Percentiles rank a stretch among this genome's conserved stretches.
Evolutionary conservation across 2,797 vertebrate species (phyloP).

Genomic region (Phoeniculus purpureus): DNA sequence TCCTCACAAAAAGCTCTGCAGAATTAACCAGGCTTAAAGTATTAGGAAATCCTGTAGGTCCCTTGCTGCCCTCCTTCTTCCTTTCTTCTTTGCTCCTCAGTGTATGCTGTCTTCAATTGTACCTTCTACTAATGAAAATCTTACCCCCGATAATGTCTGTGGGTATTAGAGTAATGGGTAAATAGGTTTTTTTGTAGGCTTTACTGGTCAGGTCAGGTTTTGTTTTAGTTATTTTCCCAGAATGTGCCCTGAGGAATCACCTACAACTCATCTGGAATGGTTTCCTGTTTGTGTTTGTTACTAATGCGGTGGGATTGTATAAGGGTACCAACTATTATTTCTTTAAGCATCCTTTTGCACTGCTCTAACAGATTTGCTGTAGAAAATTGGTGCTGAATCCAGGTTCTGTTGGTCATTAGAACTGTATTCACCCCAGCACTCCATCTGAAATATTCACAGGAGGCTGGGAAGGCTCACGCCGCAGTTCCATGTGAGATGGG

Average conservation of each 20-base stretch:
- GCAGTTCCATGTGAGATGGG: neutral
- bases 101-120: neutral
- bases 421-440: neutral
- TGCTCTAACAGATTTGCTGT: neutral
- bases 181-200: constrained; percentile 14
- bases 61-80: neutral
- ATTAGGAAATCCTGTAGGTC: neutral
- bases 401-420: neutral
- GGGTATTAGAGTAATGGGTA: neutral
- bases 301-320: neutral
- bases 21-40: neutral
- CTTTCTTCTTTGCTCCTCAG: neutral
- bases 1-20: neutral
- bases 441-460: neutral
- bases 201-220: constrained; percentile 29
- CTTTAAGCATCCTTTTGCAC: neutral
- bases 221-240: constrained; percentile 18
- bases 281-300: neutral
- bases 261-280: neutral
- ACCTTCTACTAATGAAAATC: neutral
- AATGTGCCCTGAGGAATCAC: neutral
- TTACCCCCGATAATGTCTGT: neutral
- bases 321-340: neutral
- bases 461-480: neutral
- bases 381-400: neutral